Conservation (phyloP, 2,797 vertebrate species). For the Danio jaintianensis region DNA sequence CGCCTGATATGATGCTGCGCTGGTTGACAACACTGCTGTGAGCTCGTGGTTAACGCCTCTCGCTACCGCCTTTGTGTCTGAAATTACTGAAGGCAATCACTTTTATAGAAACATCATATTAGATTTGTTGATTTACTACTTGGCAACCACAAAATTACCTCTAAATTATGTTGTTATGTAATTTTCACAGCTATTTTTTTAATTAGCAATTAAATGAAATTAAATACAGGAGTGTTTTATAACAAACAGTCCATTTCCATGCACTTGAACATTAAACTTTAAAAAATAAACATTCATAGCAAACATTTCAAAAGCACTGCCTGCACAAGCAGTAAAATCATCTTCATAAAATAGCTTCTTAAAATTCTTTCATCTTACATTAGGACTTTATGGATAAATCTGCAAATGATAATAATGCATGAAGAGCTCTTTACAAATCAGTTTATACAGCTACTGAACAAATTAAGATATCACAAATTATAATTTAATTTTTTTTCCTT, state of each 20-base stretch:
- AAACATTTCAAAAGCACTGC: background rate
- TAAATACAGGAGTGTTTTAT: background rate
- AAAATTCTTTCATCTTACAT: background rate
- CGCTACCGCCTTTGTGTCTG: constrained; percentile 8
- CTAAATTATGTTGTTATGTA: background rate
- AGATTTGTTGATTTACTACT: background rate
- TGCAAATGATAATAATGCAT: background rate
- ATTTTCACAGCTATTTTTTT: background rate
- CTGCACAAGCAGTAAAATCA: background rate
- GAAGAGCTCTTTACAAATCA: too few species aligned
- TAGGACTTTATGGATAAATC: background rate
- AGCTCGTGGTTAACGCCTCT: background rate
- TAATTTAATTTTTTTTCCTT: too few species aligned
- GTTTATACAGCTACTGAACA: background rate
- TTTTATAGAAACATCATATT: background rate
- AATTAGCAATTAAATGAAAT: background rate
- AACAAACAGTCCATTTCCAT: background rate
- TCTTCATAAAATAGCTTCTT: background rate
- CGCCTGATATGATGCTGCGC: background rate
- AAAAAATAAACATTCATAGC: background rate
- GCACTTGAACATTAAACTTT: background rate
- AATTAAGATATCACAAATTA: too few species aligned
- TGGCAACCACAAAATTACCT: background rate
- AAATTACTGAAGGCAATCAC: background rate
- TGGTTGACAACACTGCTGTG: constrained; percentile 2